Percentiles rank a stretch among this genome's conserved stretches.
Evolutionary conservation across 2,113 vertebrate species (phyloP).

Genomic region (Brevimyrus niger): DNA sequence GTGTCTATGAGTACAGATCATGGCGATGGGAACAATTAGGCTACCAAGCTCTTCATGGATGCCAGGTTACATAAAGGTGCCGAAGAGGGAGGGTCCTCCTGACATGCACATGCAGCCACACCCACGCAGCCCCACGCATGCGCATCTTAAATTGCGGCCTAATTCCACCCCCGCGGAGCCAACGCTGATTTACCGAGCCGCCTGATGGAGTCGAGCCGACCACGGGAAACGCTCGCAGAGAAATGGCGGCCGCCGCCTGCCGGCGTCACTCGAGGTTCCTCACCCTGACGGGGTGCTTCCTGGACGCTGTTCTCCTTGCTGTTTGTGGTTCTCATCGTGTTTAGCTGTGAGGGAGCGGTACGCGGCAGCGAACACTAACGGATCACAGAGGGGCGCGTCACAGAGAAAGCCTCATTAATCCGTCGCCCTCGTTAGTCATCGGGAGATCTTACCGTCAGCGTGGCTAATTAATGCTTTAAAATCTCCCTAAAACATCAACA

Average conservation of each 20-base stretch:
- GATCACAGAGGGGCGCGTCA: not conserved
- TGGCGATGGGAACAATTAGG: not conserved
- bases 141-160: not conserved
- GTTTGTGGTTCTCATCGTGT: not conserved
- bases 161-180: not conserved
- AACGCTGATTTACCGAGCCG: not conserved
- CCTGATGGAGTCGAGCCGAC: too few species aligned
- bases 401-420: slow-evolving; percentile 61
- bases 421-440: slow-evolving; percentile 75
- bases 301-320: not conserved
- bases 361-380: not conserved
- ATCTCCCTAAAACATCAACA: slow-evolving; percentile 74
- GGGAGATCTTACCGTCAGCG: slow-evolving; percentile 77
- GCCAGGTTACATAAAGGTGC: not conserved
- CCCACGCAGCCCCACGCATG: not conserved
- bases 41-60: not conserved
- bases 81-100: not conserved
- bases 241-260: not conserved
- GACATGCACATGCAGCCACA: not conserved
- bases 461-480: slow-evolving; percentile 82
- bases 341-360: not conserved
- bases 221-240: not conserved
- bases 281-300: not conserved
- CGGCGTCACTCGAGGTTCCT: not conserved
- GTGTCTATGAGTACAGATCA: not conserved